These are phyloP conservation scores for Drosophila lutescens DNA, from an alignment of 2,888 invertebrate species.

Conservation along the genomic window DNA sequence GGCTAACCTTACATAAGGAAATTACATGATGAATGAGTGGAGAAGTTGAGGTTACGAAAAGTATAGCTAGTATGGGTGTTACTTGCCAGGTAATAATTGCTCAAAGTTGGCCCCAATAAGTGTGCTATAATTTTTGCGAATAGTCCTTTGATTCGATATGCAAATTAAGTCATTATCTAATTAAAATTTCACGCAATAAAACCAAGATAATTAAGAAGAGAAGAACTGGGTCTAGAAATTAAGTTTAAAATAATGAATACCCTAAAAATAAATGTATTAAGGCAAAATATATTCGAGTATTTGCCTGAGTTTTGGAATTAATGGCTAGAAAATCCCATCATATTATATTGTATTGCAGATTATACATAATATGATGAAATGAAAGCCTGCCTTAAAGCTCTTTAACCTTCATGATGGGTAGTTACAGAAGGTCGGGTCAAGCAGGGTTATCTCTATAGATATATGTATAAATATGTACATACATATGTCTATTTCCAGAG, in stretches of 20 bases:
- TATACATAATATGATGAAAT: neutral
- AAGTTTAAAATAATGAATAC: neutral
- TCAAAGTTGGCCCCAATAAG: neutral
- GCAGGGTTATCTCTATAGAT: constrained; percentile 21
- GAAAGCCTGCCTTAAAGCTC: constrained; percentile 21
- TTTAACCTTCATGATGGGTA: constrained; percentile 43
- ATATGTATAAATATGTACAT: too few species aligned
- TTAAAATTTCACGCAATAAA: neutral
- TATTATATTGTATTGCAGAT: neutral
- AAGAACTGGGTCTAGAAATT: too few species aligned
- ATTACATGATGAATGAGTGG: neutral
- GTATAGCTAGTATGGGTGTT: neutral
- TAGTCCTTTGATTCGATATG: neutral
- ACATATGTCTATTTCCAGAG: neutral
- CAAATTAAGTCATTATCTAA: constrained; percentile 1
- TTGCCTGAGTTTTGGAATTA: neutral
- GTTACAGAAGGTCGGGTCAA: constrained; percentile 33
- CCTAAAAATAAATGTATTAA: neutral
- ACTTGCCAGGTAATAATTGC: neutral
- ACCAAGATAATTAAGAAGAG: too few species aligned
- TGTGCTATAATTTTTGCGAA: neutral
- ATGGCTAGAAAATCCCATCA: neutral
- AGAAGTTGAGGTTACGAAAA: neutral
- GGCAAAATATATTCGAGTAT: neutral
- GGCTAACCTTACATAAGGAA: neutral